Base-by-base conservation (phyloP, 2,888 invertebrate species). In the Macroteleia sp. region DNA sequence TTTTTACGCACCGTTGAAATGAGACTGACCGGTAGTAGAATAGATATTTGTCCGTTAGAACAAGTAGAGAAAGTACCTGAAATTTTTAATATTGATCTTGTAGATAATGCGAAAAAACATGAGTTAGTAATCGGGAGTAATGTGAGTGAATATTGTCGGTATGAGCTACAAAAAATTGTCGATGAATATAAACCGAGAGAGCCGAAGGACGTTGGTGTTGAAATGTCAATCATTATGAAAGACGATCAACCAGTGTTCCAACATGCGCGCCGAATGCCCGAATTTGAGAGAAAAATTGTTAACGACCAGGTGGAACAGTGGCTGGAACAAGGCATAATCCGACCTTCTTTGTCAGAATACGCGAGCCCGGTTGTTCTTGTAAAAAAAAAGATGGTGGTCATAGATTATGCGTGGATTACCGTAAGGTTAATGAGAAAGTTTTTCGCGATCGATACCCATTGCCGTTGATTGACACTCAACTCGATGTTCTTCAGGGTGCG, bases 391-490 rank as follows among this genome's bases (percentile, higher is more conserved):
- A 16, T 36, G 36, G 36, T 14, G 36, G 25, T 6, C 25, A 25
- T 6, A 25, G 25, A 6, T 25, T 25, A 1, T 91, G 90, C 61
- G 82, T 91, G 0, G 91, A 92, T 69, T 92, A 88, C 66, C 61
- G 91, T 16, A 50, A 77, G 16, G 25, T 91, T 1, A 91, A 91
- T 74, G 62, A 73, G 19, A 85, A 86, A 67, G 84, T 88, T 0
- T 46, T 79, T 9, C 83, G 80, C 56, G 79, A 82, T 42, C 70
- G 74, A 1, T 79, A 73, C 44, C 77, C 78, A 1, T 25, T 78
- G 14, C 79, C 81, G 12, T 8, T 71, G 16, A 71, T 71, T 1
- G 71, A 71, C 5, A 71, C 70, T 30, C 67, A 79, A 9, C 28
- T 76, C 1, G 61, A 73, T 20, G 10, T 17, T 19, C 32, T 71